Conservation (phyloP, 2,888 invertebrate species). For the Horisme vitalbata region DNA sequence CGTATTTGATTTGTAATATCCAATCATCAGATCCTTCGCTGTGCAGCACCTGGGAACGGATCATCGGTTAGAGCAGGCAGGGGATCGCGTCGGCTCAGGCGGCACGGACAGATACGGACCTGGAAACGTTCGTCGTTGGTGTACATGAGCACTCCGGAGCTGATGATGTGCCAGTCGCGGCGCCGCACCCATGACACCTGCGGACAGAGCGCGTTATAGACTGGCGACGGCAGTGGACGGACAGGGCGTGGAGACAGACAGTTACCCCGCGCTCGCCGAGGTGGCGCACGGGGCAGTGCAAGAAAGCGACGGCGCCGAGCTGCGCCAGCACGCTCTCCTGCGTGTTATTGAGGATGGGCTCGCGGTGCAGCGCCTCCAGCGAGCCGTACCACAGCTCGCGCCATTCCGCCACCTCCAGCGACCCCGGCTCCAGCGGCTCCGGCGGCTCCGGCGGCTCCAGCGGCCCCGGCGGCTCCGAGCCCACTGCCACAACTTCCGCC, state of each 20-base stretch:
- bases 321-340: conserved; percentile 89
- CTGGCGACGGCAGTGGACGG: not conserved
- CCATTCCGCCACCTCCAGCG: conserved; percentile 78
- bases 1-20: conserved; percentile 96
- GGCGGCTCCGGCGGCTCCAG: conserved; percentile 27
- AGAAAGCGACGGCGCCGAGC: conserved; percentile 89
- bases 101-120: conserved; percentile 40
- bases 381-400: conserved; percentile 84
- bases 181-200: conserved; percentile 96
- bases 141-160: conserved; percentile 94
- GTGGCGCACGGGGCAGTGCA: conserved; percentile 90
- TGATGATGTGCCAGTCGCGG: conserved; percentile 96
- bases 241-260: conserved; percentile 1
- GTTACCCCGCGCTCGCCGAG: conserved; percentile 88
- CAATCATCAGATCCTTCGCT: conserved; percentile 94
- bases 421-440: conserved; percentile 39
- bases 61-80: not conserved
- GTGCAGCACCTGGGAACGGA: conserved; percentile 84
- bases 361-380: conserved; percentile 67
- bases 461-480: conserved; percentile 22
- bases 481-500: no score
- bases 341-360: conserved; percentile 87
- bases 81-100: no score
- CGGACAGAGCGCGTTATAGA: conserved; percentile 31
- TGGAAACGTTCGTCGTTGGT: conserved; percentile 94